phyloP scores from a whole-genome alignment of 2,888 invertebrate species.

The Dicyrtoma fusca region DNA sequence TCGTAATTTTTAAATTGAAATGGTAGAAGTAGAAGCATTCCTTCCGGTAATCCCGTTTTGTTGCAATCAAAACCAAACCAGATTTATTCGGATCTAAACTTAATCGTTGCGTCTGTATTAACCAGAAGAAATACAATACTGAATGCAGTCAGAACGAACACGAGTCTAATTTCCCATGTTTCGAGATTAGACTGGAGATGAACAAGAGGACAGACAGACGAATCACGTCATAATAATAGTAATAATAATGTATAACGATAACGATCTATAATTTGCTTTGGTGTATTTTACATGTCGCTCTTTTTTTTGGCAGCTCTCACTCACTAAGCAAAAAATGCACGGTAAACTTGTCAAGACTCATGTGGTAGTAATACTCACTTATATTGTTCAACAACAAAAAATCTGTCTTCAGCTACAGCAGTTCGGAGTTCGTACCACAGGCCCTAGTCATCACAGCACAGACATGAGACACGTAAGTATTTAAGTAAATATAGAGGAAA shows the following conservation, averaged over 20 bases:
- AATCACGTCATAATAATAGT: slow-evolving; percentile 5
- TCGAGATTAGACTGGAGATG: neutral
- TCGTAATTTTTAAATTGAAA: no score
- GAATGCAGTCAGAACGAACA: neutral
- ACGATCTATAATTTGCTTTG: no score
- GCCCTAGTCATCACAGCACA: neutral
- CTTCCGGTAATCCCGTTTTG: no score
- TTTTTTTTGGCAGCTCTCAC: slow-evolving; percentile 21
- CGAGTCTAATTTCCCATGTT: slow-evolving; percentile 6
- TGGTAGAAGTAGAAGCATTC: no score
- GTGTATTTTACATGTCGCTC: no score
- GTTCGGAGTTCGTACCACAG: neutral
- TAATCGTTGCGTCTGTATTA: neutral
- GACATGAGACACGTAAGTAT: no score
- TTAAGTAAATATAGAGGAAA: no score
- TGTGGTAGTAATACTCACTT: slow-evolving; percentile 21
- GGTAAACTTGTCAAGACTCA: neutral
- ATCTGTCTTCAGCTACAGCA: neutral
- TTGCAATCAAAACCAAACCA: no score
- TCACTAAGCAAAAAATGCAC: neutral
- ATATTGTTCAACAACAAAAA: neutral
- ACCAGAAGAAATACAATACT: no score
- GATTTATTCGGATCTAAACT: no score
- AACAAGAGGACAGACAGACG: slow-evolving; percentile 14
- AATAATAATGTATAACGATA: no score